Evolutionary conservation across 2,888 invertebrate genomes (phyloP).

Genomic region (Metacarcinus magister): DNA sequence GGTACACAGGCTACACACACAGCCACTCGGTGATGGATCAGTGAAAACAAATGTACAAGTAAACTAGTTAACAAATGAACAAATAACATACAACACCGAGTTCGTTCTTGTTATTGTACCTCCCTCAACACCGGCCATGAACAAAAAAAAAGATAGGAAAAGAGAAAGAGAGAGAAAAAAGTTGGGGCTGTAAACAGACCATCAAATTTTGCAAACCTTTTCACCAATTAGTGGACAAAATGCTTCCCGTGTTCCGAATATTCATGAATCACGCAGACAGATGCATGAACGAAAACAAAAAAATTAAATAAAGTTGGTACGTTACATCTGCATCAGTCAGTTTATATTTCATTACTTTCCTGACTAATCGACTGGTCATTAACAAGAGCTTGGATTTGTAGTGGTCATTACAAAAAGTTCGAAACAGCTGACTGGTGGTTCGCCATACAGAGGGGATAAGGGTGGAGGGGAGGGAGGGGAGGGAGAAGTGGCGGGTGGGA

Average conservation of each 20-base stretch:
- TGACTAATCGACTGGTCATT: conserved; percentile 19
- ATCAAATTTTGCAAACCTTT: not conserved
- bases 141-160: too few relatives aligned
- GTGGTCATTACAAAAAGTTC: conserved; percentile 8
- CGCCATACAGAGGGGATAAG: not conserved
- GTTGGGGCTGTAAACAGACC: not conserved
- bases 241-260: not conserved
- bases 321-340: not conserved
- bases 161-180: not conserved
- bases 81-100: not conserved
- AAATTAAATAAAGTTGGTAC: too few relatives aligned
- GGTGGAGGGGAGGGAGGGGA: not conserved
- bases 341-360: not conserved
- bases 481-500: not conserved
- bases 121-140: not conserved
- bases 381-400: not conserved
- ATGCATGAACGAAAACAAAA: not conserved
- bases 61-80: not conserved
- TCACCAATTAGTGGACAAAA: conserved; percentile 6
- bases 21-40: too few relatives aligned
- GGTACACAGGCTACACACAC: not conserved
- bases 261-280: conserved; percentile 32
- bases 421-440: conserved; percentile 31
- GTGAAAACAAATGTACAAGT: not conserved
- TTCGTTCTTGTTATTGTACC: not conserved